Base-by-base conservation (phyloP, 2,888 invertebrate genomes). In the Drosophila mayaguana region DNA sequence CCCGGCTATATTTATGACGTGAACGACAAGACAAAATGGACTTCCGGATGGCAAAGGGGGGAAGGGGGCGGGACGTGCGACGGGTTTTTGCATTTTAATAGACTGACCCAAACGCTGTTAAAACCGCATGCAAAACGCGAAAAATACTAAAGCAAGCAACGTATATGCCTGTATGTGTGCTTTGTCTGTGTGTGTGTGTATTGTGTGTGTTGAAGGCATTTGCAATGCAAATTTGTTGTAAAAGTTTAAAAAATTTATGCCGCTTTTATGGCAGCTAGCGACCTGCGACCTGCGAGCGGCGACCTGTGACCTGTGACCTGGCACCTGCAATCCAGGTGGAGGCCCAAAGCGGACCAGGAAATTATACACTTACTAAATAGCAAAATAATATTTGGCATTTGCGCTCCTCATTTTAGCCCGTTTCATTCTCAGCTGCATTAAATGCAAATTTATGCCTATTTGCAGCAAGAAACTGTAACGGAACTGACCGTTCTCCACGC, bases 11-110 rank as follows among this genome's bases (percentile, higher is more conserved):
- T 87, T 87, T 87, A 87, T 87, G 86, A 87, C 89, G 86, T 87
- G 86, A 87, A 83, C 90, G 86, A 89, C 89, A 87, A 87, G 86
- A 87, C 90, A 90, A 87, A 87, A 87, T 87, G 86, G 88, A 90
- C 90, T 89, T 87, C 86, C 86, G 90, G 64, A 50, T 60, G 63
- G 46, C 43, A 43, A 63, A 63, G 11, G 48, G 28, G 40, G 55
- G 45, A 28, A 51, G 2, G 9, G 32, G 0, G 32, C 11, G 11
- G 28, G 55, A 20, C 36, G 55, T 14, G 45, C n/a, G 62, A 48
- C 42, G 65, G 59, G 65, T 64, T 72, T 87, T 86, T 86, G 90
- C 90, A 86, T 90, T 86, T 86, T 86, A 86, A 90, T 89, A 87
- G 87, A 90, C 90, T 86, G 86, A 90, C 86, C 89, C 89, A 84